A percentile compares a stretch with the other conserved stretches of the same genome.
Conservation (phyloP, 2,888 invertebrate genomes). For the Griposia aprilina region DNA sequence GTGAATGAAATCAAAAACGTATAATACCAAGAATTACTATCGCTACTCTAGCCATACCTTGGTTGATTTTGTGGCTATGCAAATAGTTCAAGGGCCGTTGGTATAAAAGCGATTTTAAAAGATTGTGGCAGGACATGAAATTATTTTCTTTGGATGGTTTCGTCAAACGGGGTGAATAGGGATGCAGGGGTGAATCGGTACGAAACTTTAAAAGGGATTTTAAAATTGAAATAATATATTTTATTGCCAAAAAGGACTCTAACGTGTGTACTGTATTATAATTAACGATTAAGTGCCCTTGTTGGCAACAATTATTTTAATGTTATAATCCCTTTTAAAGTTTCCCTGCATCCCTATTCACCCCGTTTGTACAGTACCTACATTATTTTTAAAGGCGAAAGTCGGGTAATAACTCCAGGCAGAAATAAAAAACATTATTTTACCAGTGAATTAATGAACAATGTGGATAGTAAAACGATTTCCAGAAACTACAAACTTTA, state of each 20-base stretch:
- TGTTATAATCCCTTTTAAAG: too few relatives aligned
- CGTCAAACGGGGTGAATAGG: too few relatives aligned
- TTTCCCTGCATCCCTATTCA: too few relatives aligned
- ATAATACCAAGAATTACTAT: constrained; percentile 53
- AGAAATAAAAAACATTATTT: neutral
- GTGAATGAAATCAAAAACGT: constrained; percentile 47
- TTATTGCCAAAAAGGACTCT: too few relatives aligned
- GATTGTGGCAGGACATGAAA: constrained; percentile 24
- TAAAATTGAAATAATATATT: too few relatives aligned
- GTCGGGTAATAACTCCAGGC: rapidly evolving
- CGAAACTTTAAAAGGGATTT: too few relatives aligned
- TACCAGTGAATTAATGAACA: too few relatives aligned
- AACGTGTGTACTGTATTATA: too few relatives aligned
- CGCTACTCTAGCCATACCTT: constrained; percentile 55
- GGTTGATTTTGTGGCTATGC: constrained; percentile 64
- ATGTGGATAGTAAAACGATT: neutral
- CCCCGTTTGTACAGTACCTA: too few relatives aligned
- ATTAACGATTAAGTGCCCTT: too few relatives aligned
- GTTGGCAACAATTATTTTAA: too few relatives aligned
- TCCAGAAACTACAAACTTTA: neutral
- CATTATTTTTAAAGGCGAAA: neutral
- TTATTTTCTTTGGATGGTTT: neutral
- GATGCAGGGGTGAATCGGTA: too few relatives aligned
- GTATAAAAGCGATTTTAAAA: constrained; percentile 48
- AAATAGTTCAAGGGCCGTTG: constrained; percentile 64